These are phyloP conservation scores for Drosophila kohkoa DNA, from an alignment of 1,140 invertebrate genomes.

Conservation along the genomic window DNA sequence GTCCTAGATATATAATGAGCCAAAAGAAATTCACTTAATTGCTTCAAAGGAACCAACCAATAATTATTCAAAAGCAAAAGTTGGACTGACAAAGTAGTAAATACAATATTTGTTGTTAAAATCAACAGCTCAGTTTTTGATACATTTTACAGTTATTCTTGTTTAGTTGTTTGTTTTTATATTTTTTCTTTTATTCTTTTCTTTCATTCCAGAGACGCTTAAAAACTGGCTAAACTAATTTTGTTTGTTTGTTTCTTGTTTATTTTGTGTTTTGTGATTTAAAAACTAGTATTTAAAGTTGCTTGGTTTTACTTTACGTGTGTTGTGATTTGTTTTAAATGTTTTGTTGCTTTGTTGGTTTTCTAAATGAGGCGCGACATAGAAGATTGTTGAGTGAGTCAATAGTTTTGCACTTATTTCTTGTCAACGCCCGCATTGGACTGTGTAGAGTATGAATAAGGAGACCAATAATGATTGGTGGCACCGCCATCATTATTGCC, in stretches of 20 bases:
- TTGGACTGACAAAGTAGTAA: conserved; percentile 24
- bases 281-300: conserved; percentile 71
- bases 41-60: conserved; percentile 23
- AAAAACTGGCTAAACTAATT: conserved; percentile 72
- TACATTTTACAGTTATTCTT: conserved; percentile 8
- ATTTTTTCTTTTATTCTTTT: conserved; percentile 16
- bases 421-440: conserved; percentile 74
- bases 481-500: conserved; percentile 74
- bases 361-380: conserved; percentile 29
- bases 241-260: conserved; percentile 11
- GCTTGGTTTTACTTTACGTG: conserved; percentile 44
- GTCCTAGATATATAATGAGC: conserved; percentile 68
- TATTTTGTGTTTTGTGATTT: conserved; percentile 34
- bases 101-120: conserved; percentile 31
- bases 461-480: conserved; percentile 84
- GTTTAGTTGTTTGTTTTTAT: conserved; percentile 28
- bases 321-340: conserved; percentile 25
- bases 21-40: conserved; percentile 45
- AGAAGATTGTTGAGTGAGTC: background rate
- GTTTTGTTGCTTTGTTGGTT: conserved; percentile 25
- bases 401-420: conserved; percentile 45
- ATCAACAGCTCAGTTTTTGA: conserved; percentile 19
- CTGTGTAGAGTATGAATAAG: conserved; percentile 83
- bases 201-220: conserved; percentile 56
- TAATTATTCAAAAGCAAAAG: conserved; percentile 33